phyloP scores from a whole-genome alignment of 1,140 invertebrate genomes.

The Liolophura sinensis region DNA sequence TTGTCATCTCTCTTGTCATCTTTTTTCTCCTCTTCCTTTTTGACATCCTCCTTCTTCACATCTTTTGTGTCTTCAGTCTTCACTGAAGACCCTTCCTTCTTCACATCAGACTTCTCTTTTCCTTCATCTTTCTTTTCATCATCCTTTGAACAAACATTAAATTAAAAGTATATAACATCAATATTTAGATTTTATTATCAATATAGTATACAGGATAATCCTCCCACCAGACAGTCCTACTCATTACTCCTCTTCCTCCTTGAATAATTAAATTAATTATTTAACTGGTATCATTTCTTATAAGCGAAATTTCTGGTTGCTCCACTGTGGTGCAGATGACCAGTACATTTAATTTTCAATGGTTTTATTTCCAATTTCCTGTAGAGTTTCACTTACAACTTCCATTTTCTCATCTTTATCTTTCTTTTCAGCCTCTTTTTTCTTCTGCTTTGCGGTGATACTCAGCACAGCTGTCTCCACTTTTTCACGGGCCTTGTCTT shows the following conservation, averaged over 20 bases:
- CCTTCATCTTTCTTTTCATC: constrained; percentile 58
- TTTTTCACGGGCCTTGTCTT: constrained; percentile 88
- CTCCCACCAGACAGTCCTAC: no score
- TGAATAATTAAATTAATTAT: no score
- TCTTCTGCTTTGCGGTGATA: constrained; percentile 80
- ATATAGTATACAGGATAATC: no score
- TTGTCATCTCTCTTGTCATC: constrained; percentile 62
- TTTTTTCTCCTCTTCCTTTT: constrained; percentile 45
- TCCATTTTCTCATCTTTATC: constrained; percentile 67
- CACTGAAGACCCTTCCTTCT: constrained; percentile 43
- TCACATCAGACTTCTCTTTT: constrained; percentile 28
- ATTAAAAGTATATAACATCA: no score
- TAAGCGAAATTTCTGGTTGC: no score
- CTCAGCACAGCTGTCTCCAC: constrained; percentile 96
- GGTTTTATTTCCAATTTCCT: constrained; percentile 40
- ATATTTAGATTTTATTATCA: no score
- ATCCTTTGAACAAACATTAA: neutral
- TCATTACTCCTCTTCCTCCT: no score
- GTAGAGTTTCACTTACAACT: constrained; percentile 60
- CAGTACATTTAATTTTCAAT: no score
- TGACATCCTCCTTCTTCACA: constrained; percentile 23
- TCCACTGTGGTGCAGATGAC: no score
- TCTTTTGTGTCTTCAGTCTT: constrained; percentile 61
- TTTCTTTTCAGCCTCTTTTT: constrained; percentile 66
- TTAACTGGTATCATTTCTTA: no score